These are phyloP conservation scores for Plebejus anna DNA, from an alignment of 2,888 invertebrate species.

Conservation along the genomic window DNA sequence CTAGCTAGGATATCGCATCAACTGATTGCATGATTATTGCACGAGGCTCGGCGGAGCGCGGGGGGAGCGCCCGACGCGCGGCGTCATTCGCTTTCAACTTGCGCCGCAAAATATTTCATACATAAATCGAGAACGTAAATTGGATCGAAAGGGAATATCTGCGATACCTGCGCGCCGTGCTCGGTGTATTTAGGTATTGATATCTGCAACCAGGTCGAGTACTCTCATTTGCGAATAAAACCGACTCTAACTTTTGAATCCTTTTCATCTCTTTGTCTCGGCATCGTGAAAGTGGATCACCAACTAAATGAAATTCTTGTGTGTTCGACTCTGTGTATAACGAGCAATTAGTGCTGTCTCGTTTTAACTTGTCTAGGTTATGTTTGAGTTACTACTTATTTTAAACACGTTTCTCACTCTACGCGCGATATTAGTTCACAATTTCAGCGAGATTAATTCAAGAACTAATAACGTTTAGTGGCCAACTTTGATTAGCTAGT, in stretches of 20 bases:
- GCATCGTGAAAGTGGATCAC: slow-evolving; percentile 10
- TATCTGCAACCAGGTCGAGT: slow-evolving; percentile 30
- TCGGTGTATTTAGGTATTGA: slow-evolving; percentile 31
- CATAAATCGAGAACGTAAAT: slow-evolving; percentile 39
- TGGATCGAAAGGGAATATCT: slow-evolving; percentile 34
- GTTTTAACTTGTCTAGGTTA: background rate
- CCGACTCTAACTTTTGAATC: slow-evolving; percentile 29
- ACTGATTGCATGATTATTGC: slow-evolving; percentile 26
- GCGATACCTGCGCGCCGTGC: slow-evolving; percentile 29
- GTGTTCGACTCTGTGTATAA: background rate
- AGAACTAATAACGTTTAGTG: background rate
- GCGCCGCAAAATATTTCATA: slow-evolving; percentile 34
- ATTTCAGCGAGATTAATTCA: background rate
- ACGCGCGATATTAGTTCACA: background rate
- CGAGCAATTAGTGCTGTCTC: slow-evolving; percentile 6
- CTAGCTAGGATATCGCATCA: background rate
- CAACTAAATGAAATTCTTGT: slow-evolving; percentile 12
- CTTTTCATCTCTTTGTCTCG: slow-evolving; percentile 30
- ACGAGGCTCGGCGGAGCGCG: background rate
- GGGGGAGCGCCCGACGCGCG: background rate
- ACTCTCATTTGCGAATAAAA: slow-evolving; percentile 31
- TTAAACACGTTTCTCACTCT: background rate
- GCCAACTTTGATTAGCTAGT: background rate
- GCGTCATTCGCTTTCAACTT: slow-evolving; percentile 30
- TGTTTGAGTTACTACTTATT: background rate